A percentile compares a stretch with the other conserved stretches of the same genome.
Conservation (phyloP, 2,888 invertebrate genomes). For the Helleia helle region DNA sequence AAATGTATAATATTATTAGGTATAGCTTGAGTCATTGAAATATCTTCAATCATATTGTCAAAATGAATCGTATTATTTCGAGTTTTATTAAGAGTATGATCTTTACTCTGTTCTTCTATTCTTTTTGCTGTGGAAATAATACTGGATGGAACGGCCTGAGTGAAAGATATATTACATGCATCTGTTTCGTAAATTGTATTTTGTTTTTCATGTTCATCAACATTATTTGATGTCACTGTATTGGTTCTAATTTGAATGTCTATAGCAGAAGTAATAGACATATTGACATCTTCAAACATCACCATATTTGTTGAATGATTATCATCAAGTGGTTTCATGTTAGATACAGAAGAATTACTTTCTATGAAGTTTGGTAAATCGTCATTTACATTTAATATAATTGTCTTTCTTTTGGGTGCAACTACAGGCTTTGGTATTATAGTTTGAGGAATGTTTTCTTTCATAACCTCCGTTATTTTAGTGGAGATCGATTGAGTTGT, state of each 20-base stretch:
- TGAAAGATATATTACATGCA: constrained; percentile 28
- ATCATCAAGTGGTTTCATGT: constrained; percentile 3
- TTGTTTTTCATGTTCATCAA: constrained; percentile 17
- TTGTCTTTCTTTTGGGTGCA: constrained; percentile 39
- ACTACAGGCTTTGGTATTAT: constrained; percentile 21
- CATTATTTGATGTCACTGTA: neutral
- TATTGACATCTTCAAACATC: constrained; percentile 25
- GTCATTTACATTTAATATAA: constrained; percentile 42
- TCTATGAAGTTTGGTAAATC: constrained; percentile 47
- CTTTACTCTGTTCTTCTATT: neutral
- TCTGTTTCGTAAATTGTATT: constrained; percentile 27
- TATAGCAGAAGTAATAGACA: constrained; percentile 32
- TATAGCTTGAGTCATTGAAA: constrained; percentile 26
- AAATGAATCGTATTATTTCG: neutral
- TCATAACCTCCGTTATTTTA: constrained; percentile 20
- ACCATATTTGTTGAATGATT: constrained; percentile 20
- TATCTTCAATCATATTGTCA: neutral
- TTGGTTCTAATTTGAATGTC: constrained; percentile 10
- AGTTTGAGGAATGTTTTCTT: constrained; percentile 25
- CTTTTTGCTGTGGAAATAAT: constrained; percentile 2
- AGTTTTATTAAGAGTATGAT: neutral
- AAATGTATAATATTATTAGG: constrained; percentile 19
- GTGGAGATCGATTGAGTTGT: constrained; percentile 34
- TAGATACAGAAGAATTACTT: constrained; percentile 9
- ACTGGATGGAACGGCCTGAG: constrained; percentile 23